Evolutionary conservation across 2,797 vertebrate species (phyloP), one percentile per base, ranked within the genome.

Genomic region (Danio kyathit): DNA sequence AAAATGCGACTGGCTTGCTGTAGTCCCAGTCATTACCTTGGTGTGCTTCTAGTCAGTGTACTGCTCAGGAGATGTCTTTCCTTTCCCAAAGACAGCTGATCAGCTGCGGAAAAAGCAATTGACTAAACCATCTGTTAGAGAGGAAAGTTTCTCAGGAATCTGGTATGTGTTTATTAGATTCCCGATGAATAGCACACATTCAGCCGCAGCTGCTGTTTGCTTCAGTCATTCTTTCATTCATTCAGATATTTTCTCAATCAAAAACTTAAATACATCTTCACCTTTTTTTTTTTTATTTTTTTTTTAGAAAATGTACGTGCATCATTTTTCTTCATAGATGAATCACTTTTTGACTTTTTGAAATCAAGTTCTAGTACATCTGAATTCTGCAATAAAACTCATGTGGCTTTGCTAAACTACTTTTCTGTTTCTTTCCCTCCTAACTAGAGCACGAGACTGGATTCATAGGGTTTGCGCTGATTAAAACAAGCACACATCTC

Each of bases 131-230:
- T 87, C 85, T 87, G 85, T 54, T 79, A 43, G 82, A 83, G 49
- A 51, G 74, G 51, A 63, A 74, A 74, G 43, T 77, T 83, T 86
- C 85, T 85, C 82, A 85, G 83, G 76, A 86, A 85, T 81, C 76
- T 85, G 83, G 71, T 82, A 85, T 86, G 84, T 87, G 87, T 88
- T 87, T 86, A 82, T 86, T 84, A 77, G 80, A 82, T 86, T 86
- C 81, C 79, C 7, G 60, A 83, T 86, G 82, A 82, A 79, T 82
- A 79, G 70, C 66, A 81, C 64, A 57, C 75, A 80, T 80, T 79
- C 51, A 74, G 75, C 74, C 79, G 76, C 84, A 87, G 86, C 86
- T 84, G 81, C 76, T 84, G 75, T 77, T 63, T 69, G 52, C 38
- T 59, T 81, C 57, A 76, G n/a, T 81, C 67, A 59, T 48, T 66